phyloP scores from a whole-genome alignment of 2,113 vertebrate species.

The Furnarius figulus region DNA sequence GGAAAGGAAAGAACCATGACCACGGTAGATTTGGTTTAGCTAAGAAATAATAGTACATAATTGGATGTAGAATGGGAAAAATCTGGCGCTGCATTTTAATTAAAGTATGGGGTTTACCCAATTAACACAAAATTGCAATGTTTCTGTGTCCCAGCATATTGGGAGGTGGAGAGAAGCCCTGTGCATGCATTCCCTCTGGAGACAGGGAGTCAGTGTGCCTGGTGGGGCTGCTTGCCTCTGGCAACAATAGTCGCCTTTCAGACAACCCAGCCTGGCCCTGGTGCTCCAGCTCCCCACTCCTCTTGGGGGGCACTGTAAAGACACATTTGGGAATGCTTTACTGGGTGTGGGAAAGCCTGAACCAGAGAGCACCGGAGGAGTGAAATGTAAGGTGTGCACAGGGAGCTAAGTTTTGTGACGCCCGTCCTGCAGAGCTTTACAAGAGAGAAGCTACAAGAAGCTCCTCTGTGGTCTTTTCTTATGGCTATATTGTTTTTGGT shows the following conservation, averaged over 20 bases:
- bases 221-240: neutral
- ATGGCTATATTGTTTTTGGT: neutral
- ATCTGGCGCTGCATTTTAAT: neutral
- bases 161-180: neutral
- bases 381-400: neutral
- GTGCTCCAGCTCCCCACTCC: neutral
- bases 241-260: neutral
- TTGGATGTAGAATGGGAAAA: neutral
- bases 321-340: neutral
- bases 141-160: neutral
- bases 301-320: neutral
- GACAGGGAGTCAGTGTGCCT: neutral
- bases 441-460: neutral
- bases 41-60: neutral
- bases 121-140: neutral
- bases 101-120: neutral
- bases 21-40: neutral
- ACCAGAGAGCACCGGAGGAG: rapidly evolving
- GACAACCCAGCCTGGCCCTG: rapidly evolving
- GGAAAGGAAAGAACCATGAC: neutral
- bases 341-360: neutral
- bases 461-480: neutral
- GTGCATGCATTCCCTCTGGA: neutral
- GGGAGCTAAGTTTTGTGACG: neutral
- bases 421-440: neutral